Evolutionary conservation across 2,113 vertebrate species (phyloP).

Genomic region (Xenotilapia caudafasciata): DNA sequence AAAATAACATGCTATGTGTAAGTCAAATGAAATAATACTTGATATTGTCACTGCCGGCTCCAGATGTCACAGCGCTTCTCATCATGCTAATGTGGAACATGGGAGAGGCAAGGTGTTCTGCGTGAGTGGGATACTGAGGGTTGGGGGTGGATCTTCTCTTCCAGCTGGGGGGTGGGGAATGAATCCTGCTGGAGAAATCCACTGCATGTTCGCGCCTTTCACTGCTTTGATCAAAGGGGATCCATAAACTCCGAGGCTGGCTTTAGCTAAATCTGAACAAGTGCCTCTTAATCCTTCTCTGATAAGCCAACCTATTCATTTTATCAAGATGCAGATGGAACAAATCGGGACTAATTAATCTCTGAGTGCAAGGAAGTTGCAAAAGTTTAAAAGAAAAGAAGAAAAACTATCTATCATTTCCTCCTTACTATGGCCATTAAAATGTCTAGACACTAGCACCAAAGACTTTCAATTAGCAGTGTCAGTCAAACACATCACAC

Average conservation of each 20-base stretch:
- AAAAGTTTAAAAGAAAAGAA: background rate
- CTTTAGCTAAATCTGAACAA: slow-evolving; percentile 51
- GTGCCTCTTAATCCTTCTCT: slow-evolving; percentile 49
- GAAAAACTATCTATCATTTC: background rate
- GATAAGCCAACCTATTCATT: slow-evolving; percentile 30
- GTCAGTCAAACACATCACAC: background rate
- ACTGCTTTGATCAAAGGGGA: slow-evolving; percentile 56
- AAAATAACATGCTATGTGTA: background rate
- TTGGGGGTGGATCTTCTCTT: background rate
- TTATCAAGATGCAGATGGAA: background rate
- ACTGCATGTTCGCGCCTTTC: background rate
- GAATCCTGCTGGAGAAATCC: slow-evolving; percentile 38
- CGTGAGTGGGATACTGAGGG: background rate
- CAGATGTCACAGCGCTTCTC: background rate
- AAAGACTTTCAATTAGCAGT: background rate
- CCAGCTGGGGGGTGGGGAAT: background rate
- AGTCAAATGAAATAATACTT: slow-evolving; percentile 3
- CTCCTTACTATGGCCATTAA: background rate
- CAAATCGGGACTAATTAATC: background rate
- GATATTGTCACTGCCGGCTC: background rate
- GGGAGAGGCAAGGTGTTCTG: background rate
- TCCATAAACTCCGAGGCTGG: slow-evolving; percentile 29
- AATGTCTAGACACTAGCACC: background rate
- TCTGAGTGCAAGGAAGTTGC: background rate
- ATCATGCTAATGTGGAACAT: background rate